Conservation (phyloP, 1,140 invertebrate species). For the Dendrolimus punctatus region DNA sequence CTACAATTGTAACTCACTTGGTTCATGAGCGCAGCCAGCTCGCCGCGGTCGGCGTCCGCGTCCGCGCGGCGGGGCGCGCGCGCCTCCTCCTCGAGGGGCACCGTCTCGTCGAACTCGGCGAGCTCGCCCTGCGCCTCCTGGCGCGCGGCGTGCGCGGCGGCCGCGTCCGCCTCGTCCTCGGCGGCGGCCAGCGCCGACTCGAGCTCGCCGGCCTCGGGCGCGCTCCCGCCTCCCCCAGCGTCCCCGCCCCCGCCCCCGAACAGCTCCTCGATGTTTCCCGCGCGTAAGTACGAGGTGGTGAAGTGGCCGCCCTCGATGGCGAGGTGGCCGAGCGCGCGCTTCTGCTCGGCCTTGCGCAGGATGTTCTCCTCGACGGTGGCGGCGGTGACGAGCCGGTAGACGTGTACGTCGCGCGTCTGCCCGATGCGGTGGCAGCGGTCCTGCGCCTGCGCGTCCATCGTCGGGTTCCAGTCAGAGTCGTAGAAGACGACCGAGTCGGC, state of each 20-base stretch:
- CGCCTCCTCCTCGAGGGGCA: constrained; percentile 88
- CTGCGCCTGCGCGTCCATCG: constrained; percentile 99
- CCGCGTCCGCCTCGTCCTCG: constrained; percentile 95
- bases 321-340: constrained; percentile 94
- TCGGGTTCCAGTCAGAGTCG: constrained; percentile 99
- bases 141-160: constrained; percentile 90
- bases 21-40: constrained; percentile 96
- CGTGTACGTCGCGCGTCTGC: constrained; percentile 99
- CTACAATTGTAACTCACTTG: constrained; percentile 82
- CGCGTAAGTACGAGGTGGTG: constrained; percentile 97
- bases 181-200: constrained; percentile 91
- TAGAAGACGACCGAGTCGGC: constrained; percentile 99
- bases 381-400: constrained; percentile 96
- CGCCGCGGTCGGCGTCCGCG: constrained; percentile 91
- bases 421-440: constrained; percentile 99
- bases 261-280: constrained; percentile 93
- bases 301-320: constrained; percentile 99
- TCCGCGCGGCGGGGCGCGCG: constrained; percentile 61
- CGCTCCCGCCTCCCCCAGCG: constrained; percentile 86
- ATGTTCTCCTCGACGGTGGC: constrained; percentile 99
- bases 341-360: constrained; percentile 98
- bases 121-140: constrained; percentile 95
- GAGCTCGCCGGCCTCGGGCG: constrained; percentile 83
- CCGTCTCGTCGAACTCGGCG: constrained; percentile 97
- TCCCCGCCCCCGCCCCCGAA: constrained; percentile 79